Conservation (phyloP, 2,888 invertebrate genomes). For the Brassicogethes aeneus region DNA sequence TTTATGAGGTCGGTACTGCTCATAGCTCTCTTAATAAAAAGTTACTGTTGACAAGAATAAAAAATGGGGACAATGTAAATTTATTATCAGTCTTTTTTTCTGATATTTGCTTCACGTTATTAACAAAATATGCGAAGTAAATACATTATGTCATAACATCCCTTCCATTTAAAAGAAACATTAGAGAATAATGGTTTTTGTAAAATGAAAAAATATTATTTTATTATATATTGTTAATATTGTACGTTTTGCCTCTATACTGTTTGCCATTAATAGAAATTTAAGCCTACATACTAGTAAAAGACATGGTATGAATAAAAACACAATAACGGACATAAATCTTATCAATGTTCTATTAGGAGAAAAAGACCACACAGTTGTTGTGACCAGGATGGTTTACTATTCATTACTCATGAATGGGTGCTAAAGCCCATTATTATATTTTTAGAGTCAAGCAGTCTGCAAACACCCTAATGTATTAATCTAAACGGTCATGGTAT, state of each 20-base stretch:
- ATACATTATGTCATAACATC: too few relatives aligned
- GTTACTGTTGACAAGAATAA: slow-evolving; percentile 1
- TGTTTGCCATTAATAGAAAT: too few relatives aligned
- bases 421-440: not conserved
- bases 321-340: slow-evolving; percentile 1
- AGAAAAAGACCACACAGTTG: slow-evolving; percentile 2
- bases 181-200: too few relatives aligned
- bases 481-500: not conserved
- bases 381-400: slow-evolving; percentile 1
- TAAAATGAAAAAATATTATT: too few relatives aligned
- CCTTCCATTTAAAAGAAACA: too few relatives aligned
- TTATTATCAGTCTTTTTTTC: not conserved
- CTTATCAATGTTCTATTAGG: not conserved
- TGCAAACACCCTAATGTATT: slow-evolving; percentile 2
- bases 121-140: too few relatives aligned
- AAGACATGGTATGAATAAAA: not conserved
- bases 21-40: slow-evolving; percentile 1
- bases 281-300: too few relatives aligned
- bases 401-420: slow-evolving; percentile 1
- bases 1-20: slow-evolving; percentile 2
- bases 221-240: too few relatives aligned
- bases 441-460: slow-evolving; percentile 2
- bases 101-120: too few relatives aligned
- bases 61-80: slow-evolving; percentile 2
- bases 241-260: too few relatives aligned